Base-by-base conservation (phyloP, 2,888 invertebrate species). In the Desoria tigrina region DNA sequence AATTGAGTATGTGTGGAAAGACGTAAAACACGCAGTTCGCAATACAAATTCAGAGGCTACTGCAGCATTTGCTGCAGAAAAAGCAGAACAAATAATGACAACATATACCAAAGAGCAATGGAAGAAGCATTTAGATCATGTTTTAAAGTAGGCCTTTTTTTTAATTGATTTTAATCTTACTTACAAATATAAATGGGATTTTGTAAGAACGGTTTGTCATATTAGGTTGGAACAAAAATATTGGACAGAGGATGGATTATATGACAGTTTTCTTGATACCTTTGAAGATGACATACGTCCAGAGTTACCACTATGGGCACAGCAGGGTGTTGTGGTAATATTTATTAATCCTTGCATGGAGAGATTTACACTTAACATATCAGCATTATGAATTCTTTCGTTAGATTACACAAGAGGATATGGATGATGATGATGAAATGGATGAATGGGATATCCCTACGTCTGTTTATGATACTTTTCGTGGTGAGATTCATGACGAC, bases 41-140 rank as follows among this genome's bases (percentile, higher is more conserved):
- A 7, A 18, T 27, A 9, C 11, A 18, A 55, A 55, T 32, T 9
- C 26, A 3, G 28, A n/a, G 3, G 32, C 14, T 9, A 55, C 55
- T 32, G 28, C 55, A 27, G 37, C 9, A 9, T 55, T 32, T 18
- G 55, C 55, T 24, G 18, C 4, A 6, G n/a, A 26, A 2, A n/a
- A 32, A 28, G 55, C 55, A 18, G 32, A 55, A 18, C 7, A 26
- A 55, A 55, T 55, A 4, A 55, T 55, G 55, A n/a, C 27, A n/a
- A 4, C 14, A 14, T 55, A 55, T 18, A n/a, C 55, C 3, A n/a
- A 14, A 32, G 55, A 55, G 3, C 27, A 55, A 27, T 55, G 55
- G 37, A 32, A 55, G n/a, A 55, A 32, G 28, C 55, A 55, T n/a
- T 6, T 55, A 6, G 28, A 55, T 18, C 55, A 55, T 28, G 55